Percentiles rank a stretch among this genome's conserved stretches.
These are phyloP conservation scores for Pelosia muscerda DNA, from an alignment of 2,888 invertebrate genomes.

Conservation along the genomic window DNA sequence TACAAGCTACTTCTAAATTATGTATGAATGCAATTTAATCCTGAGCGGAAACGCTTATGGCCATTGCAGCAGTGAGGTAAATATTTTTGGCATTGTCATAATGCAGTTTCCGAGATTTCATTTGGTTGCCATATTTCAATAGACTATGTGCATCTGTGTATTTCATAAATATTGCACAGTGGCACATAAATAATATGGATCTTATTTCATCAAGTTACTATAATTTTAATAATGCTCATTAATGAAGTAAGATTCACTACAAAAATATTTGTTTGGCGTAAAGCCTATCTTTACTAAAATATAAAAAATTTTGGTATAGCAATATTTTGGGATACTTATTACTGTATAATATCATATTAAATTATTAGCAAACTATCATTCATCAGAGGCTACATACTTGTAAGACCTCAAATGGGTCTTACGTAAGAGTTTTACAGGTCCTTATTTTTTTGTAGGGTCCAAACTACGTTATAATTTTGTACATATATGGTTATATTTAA, in stretches of 20 bases:
- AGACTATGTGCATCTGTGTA: conserved; percentile 52
- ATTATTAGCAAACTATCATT: background rate
- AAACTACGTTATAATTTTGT: too few relatives aligned
- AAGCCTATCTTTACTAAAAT: conserved; percentile 49
- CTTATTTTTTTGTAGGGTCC: too few relatives aligned
- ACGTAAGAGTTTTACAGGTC: too few relatives aligned
- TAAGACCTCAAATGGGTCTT: too few relatives aligned
- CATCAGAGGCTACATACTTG: too few relatives aligned
- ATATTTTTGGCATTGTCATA: background rate
- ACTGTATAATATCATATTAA: background rate
- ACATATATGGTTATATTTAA: background rate
- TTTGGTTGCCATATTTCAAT: conserved; percentile 34
- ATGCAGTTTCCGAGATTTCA: conserved; percentile 24
- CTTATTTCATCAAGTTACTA: conserved; percentile 37
- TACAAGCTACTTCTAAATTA: background rate
- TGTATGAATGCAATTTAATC: background rate
- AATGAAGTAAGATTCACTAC: conserved; percentile 35
- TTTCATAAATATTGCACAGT: conserved; percentile 42
- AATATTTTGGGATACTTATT: conserved; percentile 23
- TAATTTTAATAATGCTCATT: background rate
- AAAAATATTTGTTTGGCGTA: conserved; percentile 55
- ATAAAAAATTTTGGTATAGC: conserved; percentile 34
- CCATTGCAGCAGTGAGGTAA: background rate
- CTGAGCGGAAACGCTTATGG: background rate
- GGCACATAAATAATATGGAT: conserved; percentile 40